These are phyloP conservation scores for Poecilus cupreus DNA, from an alignment of 2,888 invertebrate genomes.

Conservation along the genomic window DNA sequence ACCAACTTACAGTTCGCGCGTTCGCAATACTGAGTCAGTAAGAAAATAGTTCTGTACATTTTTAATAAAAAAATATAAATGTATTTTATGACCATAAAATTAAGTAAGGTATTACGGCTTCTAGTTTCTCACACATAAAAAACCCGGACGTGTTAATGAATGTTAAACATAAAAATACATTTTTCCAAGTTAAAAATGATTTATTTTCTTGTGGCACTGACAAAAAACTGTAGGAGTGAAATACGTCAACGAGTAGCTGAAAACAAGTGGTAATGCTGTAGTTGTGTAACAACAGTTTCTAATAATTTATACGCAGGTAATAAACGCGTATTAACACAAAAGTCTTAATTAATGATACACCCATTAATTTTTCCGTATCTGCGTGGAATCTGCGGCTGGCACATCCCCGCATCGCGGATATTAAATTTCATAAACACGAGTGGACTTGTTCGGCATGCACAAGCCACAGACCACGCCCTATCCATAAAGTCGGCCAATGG, in stretches of 20 bases:
- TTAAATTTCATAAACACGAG: slow-evolving; percentile 50
- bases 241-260: not conserved
- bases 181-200: not conserved
- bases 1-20: no score
- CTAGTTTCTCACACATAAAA: no score
- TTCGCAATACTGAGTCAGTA: no score
- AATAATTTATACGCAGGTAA: slow-evolving; percentile 52
- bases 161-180: not conserved
- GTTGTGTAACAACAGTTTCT: slow-evolving; percentile 45
- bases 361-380: slow-evolving; percentile 51
- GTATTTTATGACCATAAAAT: no score
- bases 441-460: slow-evolving; percentile 24
- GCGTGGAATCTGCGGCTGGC: slow-evolving; percentile 39
- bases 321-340: slow-evolving; percentile 51
- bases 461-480: slow-evolving; percentile 22
- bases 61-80: no score
- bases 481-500: slow-evolving; percentile 35
- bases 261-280: slow-evolving; percentile 35
- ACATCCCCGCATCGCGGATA: slow-evolving; percentile 6
- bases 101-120: no score
- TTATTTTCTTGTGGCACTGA: not conserved
- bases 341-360: slow-evolving; percentile 54
- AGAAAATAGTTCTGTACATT: no score
- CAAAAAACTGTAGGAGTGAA: not conserved
- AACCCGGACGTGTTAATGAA: no score